Percentiles rank a stretch among this genome's conserved stretches.
These are phyloP conservation scores for Crypturellus tataupa DNA, from an alignment of 2,797 vertebrate species.

Conservation along the genomic window DNA sequence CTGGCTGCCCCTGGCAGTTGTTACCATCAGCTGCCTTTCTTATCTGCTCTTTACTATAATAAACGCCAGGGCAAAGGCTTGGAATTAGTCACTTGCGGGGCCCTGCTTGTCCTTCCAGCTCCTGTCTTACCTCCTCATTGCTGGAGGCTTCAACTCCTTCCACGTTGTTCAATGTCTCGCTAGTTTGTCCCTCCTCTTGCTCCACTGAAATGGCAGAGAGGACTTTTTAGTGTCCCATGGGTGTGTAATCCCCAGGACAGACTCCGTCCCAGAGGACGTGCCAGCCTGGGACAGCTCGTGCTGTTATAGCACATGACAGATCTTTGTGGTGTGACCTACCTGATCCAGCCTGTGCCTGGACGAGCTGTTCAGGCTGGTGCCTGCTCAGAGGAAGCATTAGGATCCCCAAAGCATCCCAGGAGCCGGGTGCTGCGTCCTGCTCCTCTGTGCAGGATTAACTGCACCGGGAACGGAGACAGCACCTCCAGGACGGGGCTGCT, in stretches of 20 bases:
- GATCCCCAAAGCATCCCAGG: background rate
- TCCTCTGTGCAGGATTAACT: background rate
- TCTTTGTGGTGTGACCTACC: background rate
- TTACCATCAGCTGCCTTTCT: conserved; percentile 30
- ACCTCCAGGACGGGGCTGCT: background rate
- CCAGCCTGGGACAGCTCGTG: background rate
- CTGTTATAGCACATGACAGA: background rate
- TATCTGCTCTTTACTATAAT: conserved; percentile 55
- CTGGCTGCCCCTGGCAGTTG: conserved; percentile 63
- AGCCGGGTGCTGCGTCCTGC: accelerated
- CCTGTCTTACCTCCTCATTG: background rate
- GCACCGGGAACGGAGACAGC: background rate
- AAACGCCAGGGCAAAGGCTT: conserved; percentile 72
- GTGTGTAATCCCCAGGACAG: background rate
- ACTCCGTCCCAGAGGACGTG: background rate
- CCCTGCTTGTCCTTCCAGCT: conserved; percentile 55
- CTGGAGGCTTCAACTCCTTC: background rate
- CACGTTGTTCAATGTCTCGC: background rate
- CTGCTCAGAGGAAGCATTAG: background rate
- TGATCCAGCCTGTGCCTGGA: background rate
- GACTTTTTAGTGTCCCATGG: background rate
- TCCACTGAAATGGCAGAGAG: background rate
- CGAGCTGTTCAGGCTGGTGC: background rate
- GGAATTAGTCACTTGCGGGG: conserved; percentile 65
- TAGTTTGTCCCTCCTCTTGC: background rate